These are phyloP conservation scores for Lithosia quadra DNA, from an alignment of 2,888 invertebrate species.

Conservation along the genomic window DNA sequence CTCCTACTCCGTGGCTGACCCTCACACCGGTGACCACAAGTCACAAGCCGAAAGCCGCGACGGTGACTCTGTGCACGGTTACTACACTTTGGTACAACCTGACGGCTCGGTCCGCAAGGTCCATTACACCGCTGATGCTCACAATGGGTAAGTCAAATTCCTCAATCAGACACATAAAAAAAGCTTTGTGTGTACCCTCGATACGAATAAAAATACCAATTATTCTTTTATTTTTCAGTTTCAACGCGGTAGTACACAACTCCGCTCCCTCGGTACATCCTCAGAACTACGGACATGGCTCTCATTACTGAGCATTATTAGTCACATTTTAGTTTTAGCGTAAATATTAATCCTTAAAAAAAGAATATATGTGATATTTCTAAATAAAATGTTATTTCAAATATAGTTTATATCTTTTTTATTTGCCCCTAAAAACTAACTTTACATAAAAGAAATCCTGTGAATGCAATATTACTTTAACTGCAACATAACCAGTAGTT, in stretches of 20 bases:
- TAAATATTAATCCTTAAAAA: slow-evolving; percentile 6
- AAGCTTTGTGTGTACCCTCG: background rate
- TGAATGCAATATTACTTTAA: no score
- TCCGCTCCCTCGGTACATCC: slow-evolving; percentile 32
- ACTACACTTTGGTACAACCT: slow-evolving; percentile 85
- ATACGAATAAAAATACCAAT: background rate
- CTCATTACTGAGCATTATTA: background rate
- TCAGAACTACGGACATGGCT: slow-evolving; percentile 25
- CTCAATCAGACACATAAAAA: background rate
- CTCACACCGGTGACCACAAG: slow-evolving; percentile 87
- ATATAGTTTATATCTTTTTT: background rate
- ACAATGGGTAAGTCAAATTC: slow-evolving; percentile 50
- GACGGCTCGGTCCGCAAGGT: slow-evolving; percentile 85
- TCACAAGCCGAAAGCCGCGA: slow-evolving; percentile 84
- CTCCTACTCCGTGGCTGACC: slow-evolving; percentile 84
- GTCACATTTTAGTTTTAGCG: background rate
- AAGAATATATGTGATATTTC: background rate
- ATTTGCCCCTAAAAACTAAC: background rate
- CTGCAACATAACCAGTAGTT: no score
- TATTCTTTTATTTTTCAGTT: slow-evolving; percentile 37
- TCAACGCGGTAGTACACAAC: slow-evolving; percentile 22
- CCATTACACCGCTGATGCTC: slow-evolving; percentile 75
- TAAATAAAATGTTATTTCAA: slow-evolving; percentile 2
- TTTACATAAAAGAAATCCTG: background rate
- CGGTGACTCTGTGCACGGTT: slow-evolving; percentile 86